These are phyloP conservation scores for Phoenicopterus ruber DNA, from an alignment of 2,113 vertebrate species.

Conservation along the genomic window DNA sequence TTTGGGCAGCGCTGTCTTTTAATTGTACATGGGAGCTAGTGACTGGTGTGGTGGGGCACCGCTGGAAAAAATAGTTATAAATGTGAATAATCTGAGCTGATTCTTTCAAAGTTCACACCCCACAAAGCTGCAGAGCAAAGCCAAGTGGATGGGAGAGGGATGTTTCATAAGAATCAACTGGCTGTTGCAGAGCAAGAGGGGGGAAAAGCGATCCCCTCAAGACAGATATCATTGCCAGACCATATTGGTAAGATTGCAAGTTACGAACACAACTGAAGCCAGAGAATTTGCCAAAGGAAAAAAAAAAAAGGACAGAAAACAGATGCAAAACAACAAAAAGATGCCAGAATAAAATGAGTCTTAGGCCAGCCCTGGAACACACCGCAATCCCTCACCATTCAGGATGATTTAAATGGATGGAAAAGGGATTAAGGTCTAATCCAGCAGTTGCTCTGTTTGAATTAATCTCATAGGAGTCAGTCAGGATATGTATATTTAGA, in stretches of 20 bases:
- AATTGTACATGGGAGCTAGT: not conserved
- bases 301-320: not conserved
- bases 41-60: not conserved
- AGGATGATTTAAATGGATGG: constrained; percentile 45
- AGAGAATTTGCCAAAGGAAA: not conserved
- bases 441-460: constrained; percentile 33
- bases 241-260: not conserved
- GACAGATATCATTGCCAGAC: not conserved
- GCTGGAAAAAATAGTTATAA: not conserved
- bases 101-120: constrained; percentile 10
- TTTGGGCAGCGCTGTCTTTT: not conserved
- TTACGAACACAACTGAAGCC: not conserved
- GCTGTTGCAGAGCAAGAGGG: not conserved
- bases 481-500: not conserved
- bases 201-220: not conserved
- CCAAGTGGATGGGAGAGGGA: not conserved
- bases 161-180: not conserved
- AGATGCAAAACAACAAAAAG: constrained; percentile 30
- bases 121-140: not conserved
- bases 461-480: constrained; percentile 25
- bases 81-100: not conserved
- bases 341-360: constrained; percentile 19
- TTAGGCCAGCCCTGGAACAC: not conserved
- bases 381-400: not conserved
- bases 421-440: constrained; percentile 49